Evolutionary conservation across 2,888 invertebrate species (phyloP).

Genomic region (Pseudanteris insignis): DNA sequence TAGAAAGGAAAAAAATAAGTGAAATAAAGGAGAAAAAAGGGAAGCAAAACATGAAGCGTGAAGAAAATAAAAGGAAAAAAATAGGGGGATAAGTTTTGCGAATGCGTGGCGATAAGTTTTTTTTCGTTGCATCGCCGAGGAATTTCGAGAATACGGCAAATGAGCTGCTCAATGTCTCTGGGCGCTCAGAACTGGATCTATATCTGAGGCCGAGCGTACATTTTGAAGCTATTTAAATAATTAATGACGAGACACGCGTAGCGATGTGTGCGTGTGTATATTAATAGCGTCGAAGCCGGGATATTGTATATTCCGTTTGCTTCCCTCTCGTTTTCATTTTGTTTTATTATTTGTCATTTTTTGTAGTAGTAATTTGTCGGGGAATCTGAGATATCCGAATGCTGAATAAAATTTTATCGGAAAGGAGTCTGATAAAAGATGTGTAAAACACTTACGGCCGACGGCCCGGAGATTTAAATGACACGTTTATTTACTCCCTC

Average conservation of each 20-base stretch:
- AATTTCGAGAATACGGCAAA: constrained; percentile 36
- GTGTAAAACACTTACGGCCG: constrained; percentile 41
- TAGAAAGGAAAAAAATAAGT: not conserved
- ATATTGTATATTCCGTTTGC: constrained; percentile 28
- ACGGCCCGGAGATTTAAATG: constrained; percentile 35
- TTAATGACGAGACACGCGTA: constrained; percentile 36
- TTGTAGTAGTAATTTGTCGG: constrained; percentile 35
- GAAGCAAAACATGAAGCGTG: too few relatives aligned
- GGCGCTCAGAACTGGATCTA: constrained; percentile 44
- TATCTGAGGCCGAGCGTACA: too few relatives aligned
- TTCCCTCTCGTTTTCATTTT: constrained; percentile 8
- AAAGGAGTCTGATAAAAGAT: constrained; percentile 38
- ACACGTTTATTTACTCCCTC: constrained; percentile 39
- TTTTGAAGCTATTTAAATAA: constrained; percentile 43
- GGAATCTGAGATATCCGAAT: constrained; percentile 23
- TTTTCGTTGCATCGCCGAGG: constrained; percentile 22
- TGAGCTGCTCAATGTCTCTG: constrained; percentile 26
- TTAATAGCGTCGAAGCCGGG: constrained; percentile 26
- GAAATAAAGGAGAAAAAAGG: too few relatives aligned
- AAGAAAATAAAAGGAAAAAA: too few relatives aligned
- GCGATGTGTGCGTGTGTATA: constrained; percentile 10
- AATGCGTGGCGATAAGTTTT: constrained; percentile 29
- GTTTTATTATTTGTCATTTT: constrained; percentile 24
- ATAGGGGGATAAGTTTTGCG: constrained; percentile 28
- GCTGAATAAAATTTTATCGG: constrained; percentile 37